Base-by-base conservation (phyloP, 2,113 vertebrate species). In the Ochotona princeps region DNA sequence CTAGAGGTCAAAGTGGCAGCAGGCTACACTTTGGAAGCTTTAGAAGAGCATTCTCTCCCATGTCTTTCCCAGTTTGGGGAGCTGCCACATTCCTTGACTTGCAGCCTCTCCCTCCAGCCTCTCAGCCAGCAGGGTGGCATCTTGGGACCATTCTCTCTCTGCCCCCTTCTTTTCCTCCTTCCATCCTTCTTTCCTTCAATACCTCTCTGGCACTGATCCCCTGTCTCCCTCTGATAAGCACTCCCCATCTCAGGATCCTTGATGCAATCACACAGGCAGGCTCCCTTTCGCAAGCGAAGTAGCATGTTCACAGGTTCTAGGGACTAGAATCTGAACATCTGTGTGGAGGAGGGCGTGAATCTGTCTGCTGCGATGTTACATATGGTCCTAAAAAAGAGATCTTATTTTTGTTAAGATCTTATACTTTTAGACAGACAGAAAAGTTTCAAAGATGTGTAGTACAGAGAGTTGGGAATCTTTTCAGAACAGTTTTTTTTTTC, bases 351-450 rank as follows among this genome's bases (percentile, higher is more conserved):
- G 28, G 23, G 11, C 32, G 12, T 30, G 32, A 63, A 35, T 15
- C 35, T 61, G 61, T 25, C 18, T 30, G 25, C 23, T 26, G 44
- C 0, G 0, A 25, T 49, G 13, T 21, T 49, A 11, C 18, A 82
- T 70, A 89, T 32, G 30, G 3, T 18, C 79, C 83, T 79, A 17
- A 9, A 47, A n/a, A 75, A 10, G 73, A 15, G 72, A 38, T 23
- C 5, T 90, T 15, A 63, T 96, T 87, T 74, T 61, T 12, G 28
- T 63, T 5, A 20, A 57, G 54, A 57, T 57, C 13, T 57, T 17
- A 69, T 79, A 67, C 67, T 89, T 54, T 69, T 84, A 92, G n/a
- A 15, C 67, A 44, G 87, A 87, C 0, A 70, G 66, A 85, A 82
- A 57, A 76, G 12, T 72, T 92, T 15, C 20, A 32, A 70, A 51